Evolutionary conservation across 2,888 invertebrate genomes (phyloP), one percentile per base, ranked within the genome.

Genomic region (Aethes cnicana): DNA sequence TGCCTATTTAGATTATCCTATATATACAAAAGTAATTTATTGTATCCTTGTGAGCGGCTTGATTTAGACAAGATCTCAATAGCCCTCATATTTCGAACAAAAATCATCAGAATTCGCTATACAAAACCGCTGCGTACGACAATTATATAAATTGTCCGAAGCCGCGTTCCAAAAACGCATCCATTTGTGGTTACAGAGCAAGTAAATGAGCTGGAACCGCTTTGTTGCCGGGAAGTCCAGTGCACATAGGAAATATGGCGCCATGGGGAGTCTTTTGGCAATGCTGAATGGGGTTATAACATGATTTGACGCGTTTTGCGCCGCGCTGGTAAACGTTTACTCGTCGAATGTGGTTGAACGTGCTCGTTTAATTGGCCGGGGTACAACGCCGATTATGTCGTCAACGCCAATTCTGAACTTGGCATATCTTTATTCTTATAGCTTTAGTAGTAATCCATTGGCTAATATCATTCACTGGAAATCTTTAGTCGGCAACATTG

Each of bases 331-430:
- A 25, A 57, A 60, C 62, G 55, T 61, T 65, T 69, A 66, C 63
- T 64, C 66, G 63, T 59, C 61, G 58, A 57, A 49, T 68, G 68
- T 60, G 69, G 68, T 66, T 47, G 58, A 58, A 64, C 47, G 64
- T 62, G 55, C 59, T 57, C 56, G 54, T 57, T 61, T 68, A 68
- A 70, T 70, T 67, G 66, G 64, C 55, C 63, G 61, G 62, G 63
- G 63, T 61, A 63, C 55, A 63, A 61, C 58, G 61, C 54, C 59
- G 62, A 69, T 69, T 64, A 67, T 54, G 58, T 56, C 49, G 44
- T 30, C 12, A 16, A 11, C 14, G 32, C 9, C 9, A 14, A 16
- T n/a, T n/a, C n/a, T n/a, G n/a, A n/a, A n/a, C n/a, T n/a, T n/a
- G n/a, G n/a, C n/a, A n/a, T n/a, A n/a, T n/a, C n/a, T n/a, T n/a